Conservation (phyloP, 2,113 vertebrate genomes). For the Murina feae region DNA sequence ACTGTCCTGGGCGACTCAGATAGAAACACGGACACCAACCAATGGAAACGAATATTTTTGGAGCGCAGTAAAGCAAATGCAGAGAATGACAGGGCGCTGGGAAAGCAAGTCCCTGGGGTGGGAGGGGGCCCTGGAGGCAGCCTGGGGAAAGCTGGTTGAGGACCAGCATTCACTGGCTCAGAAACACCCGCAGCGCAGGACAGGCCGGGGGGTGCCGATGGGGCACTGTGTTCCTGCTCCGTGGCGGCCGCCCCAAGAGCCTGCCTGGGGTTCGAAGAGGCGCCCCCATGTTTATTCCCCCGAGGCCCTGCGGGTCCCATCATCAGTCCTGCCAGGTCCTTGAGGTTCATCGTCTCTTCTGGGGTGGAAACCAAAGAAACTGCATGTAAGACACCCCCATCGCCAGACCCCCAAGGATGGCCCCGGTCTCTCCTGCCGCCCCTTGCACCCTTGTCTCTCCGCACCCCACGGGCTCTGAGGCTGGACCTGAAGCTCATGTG, state of each 20-base stretch:
- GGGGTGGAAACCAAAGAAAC: not conserved
- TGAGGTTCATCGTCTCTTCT: not conserved
- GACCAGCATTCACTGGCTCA: not conserved
- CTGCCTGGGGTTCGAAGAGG: not conserved
- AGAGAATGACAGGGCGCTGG: not conserved
- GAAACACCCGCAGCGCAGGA: not conserved
- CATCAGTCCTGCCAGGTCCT: no score
- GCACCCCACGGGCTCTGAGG: not conserved
- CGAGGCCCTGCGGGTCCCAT: accelerated
- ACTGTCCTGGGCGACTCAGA: not conserved
- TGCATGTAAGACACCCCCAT: accelerated
- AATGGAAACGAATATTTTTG: not conserved
- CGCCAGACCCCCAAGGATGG: not conserved
- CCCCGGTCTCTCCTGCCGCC: not conserved
- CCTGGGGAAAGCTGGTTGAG: not conserved
- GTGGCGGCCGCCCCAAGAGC: no score
- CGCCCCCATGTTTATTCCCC: not conserved
- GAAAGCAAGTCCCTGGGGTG: not conserved
- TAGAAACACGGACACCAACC: accelerated
- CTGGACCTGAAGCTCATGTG: not conserved
- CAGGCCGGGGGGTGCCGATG: no score
- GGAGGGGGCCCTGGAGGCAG: not conserved
- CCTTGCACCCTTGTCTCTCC: no score
- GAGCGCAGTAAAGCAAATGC: not conserved
- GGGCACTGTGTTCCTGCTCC: accelerated